Conservation (phyloP, 1,140 invertebrate genomes). For the Teleogryllus occipitalis region DNA sequence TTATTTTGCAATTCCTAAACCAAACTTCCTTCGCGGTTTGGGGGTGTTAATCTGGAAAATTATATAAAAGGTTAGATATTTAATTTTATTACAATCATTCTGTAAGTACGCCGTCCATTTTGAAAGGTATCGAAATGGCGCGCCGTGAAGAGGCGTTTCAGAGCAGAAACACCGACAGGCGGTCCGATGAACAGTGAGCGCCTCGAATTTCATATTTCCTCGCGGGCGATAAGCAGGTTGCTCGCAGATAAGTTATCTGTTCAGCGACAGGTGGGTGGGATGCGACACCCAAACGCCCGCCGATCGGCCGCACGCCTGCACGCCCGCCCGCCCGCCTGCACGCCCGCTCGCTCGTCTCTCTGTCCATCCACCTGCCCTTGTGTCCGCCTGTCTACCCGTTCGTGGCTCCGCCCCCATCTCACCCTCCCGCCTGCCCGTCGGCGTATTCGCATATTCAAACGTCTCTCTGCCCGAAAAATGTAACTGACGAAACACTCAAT, state of each 20-base stretch:
- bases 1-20: no score
- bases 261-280: not conserved
- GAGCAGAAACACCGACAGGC: not conserved
- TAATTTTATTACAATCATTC: not conserved
- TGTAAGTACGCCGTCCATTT: not conserved
- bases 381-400: not conserved
- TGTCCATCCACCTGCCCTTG: no score
- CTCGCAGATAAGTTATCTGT: not conserved
- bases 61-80: not conserved
- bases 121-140: not conserved
- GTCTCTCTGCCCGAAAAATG: no score
- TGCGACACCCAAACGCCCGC: not conserved
- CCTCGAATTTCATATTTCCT: not conserved
- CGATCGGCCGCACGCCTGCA: not conserved
- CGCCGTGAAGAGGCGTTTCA: not conserved
- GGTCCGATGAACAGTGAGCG: not conserved
- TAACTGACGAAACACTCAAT: no score
- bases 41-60: not conserved
- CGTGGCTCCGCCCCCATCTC: not conserved
- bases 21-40: not conserved
- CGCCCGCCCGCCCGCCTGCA: no score
- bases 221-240: not conserved
- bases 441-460: no score
- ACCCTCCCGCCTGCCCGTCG: no score
- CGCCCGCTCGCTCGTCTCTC: not conserved